Conservation (phyloP, 2,888 invertebrate genomes). For the Piscicola geometra region DNA sequence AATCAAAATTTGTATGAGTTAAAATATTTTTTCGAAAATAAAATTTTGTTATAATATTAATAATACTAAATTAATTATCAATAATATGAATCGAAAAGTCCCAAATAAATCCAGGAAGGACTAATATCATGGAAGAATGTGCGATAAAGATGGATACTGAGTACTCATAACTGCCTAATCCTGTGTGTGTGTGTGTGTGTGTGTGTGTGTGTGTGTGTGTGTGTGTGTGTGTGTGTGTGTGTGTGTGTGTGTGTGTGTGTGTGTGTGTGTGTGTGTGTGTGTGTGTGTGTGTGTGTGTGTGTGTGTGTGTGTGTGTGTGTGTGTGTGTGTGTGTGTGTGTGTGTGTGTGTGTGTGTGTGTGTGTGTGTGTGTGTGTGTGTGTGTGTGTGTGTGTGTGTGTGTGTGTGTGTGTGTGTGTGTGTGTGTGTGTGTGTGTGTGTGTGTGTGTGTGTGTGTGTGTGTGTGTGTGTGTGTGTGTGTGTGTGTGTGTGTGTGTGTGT, state of each 20-base stretch:
- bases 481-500: slow-evolving; percentile 9
- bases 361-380: slow-evolving; percentile 15
- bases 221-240: slow-evolving; percentile 13
- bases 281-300: slow-evolving; percentile 17
- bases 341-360: slow-evolving; percentile 24
- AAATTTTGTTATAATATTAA: too few species aligned
- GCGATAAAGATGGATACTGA: too few species aligned
- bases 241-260: slow-evolving; percentile 16
- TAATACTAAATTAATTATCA: too few species aligned
- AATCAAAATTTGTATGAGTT: too few species aligned
- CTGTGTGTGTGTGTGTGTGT: slow-evolving; percentile 1
- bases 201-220: slow-evolving; percentile 9
- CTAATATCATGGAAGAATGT: too few species aligned
- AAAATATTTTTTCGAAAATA: too few species aligned
- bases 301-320: slow-evolving; percentile 19
- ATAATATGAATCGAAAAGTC: too few species aligned
- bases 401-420: slow-evolving; percentile 11
- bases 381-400: slow-evolving; percentile 26
- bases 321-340: slow-evolving; percentile 19
- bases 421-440: slow-evolving; percentile 7
- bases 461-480: slow-evolving; percentile 14
- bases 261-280: background rate
- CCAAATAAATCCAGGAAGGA: too few species aligned
- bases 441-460: slow-evolving; percentile 14
- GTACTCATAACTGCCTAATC: too few species aligned